Evolutionary conservation across 1,140 invertebrate genomes (phyloP).

Genomic region (Oedothorax gibbosus): DNA sequence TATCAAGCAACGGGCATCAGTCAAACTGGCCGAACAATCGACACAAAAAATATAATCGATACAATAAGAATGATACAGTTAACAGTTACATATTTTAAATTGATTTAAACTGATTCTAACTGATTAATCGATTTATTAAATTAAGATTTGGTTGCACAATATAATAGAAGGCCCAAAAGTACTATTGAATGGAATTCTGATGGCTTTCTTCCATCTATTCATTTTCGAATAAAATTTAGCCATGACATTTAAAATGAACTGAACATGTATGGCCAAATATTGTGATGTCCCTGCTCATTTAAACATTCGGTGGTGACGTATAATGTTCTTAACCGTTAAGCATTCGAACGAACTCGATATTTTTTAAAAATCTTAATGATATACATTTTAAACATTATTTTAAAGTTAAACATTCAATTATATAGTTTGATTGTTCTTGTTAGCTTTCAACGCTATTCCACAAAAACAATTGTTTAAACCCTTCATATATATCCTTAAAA

Average conservation of each 20-base stretch:
- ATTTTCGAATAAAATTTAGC: no score
- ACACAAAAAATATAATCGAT: no score
- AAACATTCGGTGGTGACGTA: constrained; percentile 56
- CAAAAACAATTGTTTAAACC: constrained; percentile 48
- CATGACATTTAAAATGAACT: no score
- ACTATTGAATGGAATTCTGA: no score
- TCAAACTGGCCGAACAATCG: constrained; percentile 22
- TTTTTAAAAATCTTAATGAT: constrained; percentile 54
- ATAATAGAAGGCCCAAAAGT: no score
- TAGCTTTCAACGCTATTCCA: constrained; percentile 51
- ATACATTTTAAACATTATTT: constrained; percentile 55
- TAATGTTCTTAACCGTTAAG: constrained; percentile 59
- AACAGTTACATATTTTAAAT: no score
- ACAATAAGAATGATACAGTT: no score
- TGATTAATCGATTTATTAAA: no score
- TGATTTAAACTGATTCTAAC: no score
- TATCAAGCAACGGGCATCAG: constrained; percentile 24
- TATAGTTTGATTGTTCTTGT: constrained; percentile 61
- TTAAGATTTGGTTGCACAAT: no score
- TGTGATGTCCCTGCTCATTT: constrained; percentile 25
- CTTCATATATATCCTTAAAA: constrained; percentile 37
- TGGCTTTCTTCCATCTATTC: no score
- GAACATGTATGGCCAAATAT: no score
- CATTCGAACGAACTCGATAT: constrained; percentile 55
- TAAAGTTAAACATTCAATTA: constrained; percentile 55